phyloP scores from a whole-genome alignment of 2,888 invertebrate genomes.

The Leucozona laternaria region DNA sequence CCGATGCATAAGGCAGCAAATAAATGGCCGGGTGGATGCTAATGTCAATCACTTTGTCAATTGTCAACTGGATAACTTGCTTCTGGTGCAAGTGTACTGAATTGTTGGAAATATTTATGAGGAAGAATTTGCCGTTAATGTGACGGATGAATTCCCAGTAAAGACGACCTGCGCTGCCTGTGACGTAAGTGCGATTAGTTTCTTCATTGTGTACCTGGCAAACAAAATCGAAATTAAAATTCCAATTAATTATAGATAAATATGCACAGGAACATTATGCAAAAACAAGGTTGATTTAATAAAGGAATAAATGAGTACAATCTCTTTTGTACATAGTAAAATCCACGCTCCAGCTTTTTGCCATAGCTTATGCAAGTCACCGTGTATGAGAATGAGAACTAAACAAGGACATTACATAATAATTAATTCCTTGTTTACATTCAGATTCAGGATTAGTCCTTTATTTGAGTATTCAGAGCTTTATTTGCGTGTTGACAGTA shows the following conservation, averaged over 20 bases:
- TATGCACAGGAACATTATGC: not conserved
- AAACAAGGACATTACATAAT: no score
- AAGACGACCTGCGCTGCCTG: constrained; percentile 72
- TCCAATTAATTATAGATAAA: no score
- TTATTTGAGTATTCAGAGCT: constrained; percentile 10
- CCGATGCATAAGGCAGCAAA: constrained; percentile 51
- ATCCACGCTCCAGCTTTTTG: no score
- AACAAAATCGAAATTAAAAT: not conserved
- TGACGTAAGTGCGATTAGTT: constrained; percentile 46
- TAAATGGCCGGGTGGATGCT: constrained; percentile 73
- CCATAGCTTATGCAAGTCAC: no score
- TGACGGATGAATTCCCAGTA: constrained; percentile 72
- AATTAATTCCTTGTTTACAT: constrained; percentile 13
- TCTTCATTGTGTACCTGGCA: constrained; percentile 50
- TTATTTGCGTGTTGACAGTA: constrained; percentile 8
- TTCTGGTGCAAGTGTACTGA: constrained; percentile 57
- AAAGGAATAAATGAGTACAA: not conserved
- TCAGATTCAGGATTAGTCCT: not conserved
- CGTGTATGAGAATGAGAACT: no score
- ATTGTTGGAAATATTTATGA: constrained; percentile 43
- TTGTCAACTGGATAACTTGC: constrained; percentile 50
- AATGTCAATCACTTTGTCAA: constrained; percentile 68
- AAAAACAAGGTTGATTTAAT: no score
- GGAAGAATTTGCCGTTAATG: constrained; percentile 59
- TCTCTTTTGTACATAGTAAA: no score